A percentile compares a stretch with the other conserved stretches of the same genome.
These are phyloP conservation scores for Tapirus indicus DNA, from an alignment of 2,797 vertebrate species.

Conservation along the genomic window DNA sequence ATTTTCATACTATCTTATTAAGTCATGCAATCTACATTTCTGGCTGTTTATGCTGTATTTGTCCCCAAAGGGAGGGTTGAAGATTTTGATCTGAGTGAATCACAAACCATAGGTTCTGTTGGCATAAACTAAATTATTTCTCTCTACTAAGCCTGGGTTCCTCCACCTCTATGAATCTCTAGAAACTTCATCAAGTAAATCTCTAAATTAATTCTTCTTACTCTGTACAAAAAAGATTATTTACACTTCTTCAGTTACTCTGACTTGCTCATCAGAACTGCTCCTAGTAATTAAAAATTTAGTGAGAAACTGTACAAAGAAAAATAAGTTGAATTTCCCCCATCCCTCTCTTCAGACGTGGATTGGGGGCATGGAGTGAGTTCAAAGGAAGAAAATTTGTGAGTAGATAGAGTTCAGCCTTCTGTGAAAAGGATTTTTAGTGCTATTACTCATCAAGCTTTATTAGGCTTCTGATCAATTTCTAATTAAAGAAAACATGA, in stretches of 20 bases:
- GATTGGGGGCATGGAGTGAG: not conserved
- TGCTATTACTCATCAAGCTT: slow-evolving; percentile 66
- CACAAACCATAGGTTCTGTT: not conserved
- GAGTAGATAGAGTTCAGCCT: slow-evolving; percentile 13
- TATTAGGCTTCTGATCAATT: slow-evolving; percentile 81
- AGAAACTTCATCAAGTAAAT: not conserved
- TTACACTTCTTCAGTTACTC: slow-evolving; percentile 1
- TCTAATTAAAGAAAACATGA: slow-evolving; percentile 81
- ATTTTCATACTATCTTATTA: not conserved
- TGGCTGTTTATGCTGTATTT: not conserved
- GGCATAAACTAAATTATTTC: not conserved
- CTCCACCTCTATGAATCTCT: not conserved
- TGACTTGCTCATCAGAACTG: not conserved
- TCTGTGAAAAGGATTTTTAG: slow-evolving; percentile 56
- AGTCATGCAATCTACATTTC: not conserved
- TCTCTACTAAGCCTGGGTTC: not conserved
- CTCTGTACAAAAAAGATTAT: not conserved
- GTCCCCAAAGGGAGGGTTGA: not conserved
- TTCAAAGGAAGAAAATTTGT: slow-evolving; percentile 42
- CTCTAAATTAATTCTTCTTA: slow-evolving; percentile 5
- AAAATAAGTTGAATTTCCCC: slow-evolving; percentile 35
- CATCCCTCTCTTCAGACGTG: not conserved
- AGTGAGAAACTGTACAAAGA: not conserved
- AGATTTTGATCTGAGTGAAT: not conserved
- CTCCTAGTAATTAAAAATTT: slow-evolving; percentile 25